These are phyloP conservation scores for Sphaerodactylus townsendi DNA, from an alignment of 2,113 vertebrate species.

Conservation along the genomic window DNA sequence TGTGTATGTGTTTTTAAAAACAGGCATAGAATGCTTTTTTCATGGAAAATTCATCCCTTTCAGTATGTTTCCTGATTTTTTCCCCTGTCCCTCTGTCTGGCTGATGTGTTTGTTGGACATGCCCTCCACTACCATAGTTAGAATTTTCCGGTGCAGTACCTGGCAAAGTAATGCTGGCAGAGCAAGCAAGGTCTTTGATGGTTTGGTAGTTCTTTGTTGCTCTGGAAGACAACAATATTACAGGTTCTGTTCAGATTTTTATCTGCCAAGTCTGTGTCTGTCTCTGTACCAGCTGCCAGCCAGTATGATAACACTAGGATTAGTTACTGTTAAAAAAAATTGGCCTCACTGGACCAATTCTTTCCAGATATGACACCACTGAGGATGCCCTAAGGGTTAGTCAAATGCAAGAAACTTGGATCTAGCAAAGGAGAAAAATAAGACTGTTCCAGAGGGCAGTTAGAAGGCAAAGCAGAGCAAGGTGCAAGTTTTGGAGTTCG, in stretches of 20 bases:
- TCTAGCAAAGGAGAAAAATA: no score
- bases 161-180: not conserved
- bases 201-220: conserved; percentile 6
- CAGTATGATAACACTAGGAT: conserved; percentile 32
- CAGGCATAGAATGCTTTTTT: no score
- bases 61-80: no score
- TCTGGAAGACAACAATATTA: not conserved
- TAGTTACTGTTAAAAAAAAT: not conserved
- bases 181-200: not conserved
- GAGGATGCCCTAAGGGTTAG: not conserved
- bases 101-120: no score
- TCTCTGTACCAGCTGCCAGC: not conserved
- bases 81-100: no score
- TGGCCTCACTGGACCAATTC: conserved; percentile 17
- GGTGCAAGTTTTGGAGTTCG: no score
- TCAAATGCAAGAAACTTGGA: not conserved
- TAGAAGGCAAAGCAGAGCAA: no score
- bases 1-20: no score
- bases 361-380: not conserved
- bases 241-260: not conserved
- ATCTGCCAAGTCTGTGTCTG: not conserved
- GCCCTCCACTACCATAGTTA: no score
- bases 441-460: no score
- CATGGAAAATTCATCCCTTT: no score
- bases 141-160: not conserved